Evolutionary conservation across 2,888 invertebrate genomes (phyloP).

Genomic region (Junonia oenone): DNA sequence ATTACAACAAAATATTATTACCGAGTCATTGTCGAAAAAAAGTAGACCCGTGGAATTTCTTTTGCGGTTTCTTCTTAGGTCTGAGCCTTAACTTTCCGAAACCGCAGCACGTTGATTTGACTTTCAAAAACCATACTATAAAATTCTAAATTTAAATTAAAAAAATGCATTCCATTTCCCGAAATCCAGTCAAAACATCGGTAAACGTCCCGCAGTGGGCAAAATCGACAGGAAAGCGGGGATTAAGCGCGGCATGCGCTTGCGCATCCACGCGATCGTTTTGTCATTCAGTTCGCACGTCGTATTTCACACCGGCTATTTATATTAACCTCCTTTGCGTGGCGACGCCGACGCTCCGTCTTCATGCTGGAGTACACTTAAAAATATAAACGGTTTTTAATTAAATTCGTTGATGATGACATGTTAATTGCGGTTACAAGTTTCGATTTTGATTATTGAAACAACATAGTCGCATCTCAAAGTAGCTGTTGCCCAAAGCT

Average conservation of each 20-base stretch:
- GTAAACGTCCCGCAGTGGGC: conserved; percentile 33
- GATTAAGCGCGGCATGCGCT: conserved; percentile 37
- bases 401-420: neutral
- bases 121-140: too few relatives aligned
- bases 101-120: too few relatives aligned
- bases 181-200: conserved; percentile 11
- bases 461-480: too few relatives aligned
- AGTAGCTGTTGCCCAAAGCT: too few relatives aligned
- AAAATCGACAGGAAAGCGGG: conserved; percentile 48
- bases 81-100: too few relatives aligned
- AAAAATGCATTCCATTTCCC: too few relatives aligned
- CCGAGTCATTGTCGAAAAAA: too few relatives aligned
- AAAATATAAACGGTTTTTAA: conserved; percentile 9
- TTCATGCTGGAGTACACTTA: conserved; percentile 8
- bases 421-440: neutral
- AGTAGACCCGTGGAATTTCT: too few relatives aligned
- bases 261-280: conserved; percentile 23
- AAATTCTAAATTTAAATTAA: too few relatives aligned
- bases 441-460: too few relatives aligned
- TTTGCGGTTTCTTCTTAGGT: too few relatives aligned
- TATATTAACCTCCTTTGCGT: conserved; percentile 16
- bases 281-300: conserved; percentile 30
- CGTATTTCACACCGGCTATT: conserved; percentile 29
- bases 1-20: too few relatives aligned
- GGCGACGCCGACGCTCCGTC: neutral